Base-by-base conservation (phyloP, 2,113 vertebrate species). In the Hippocampus zosterae region DNA sequence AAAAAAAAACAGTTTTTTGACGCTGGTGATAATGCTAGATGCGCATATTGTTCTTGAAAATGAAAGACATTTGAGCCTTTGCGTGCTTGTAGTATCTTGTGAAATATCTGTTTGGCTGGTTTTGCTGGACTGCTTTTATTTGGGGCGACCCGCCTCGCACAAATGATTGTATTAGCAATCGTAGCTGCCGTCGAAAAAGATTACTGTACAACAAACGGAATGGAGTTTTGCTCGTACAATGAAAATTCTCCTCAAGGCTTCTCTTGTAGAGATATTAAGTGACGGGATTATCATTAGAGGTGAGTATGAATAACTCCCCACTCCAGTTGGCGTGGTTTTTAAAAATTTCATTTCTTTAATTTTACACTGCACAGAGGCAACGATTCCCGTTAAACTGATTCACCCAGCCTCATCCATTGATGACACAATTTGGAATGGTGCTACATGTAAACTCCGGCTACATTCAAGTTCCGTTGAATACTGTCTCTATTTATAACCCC, bases 231-330 rank as follows among this genome's bases (percentile, higher is more conserved):
- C 56, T 46, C 76, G 61, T 65, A 70, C 59, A 73, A 1, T 41
- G 19, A 40, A 8, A 42, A 29, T 83, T 86, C 50, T 64, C 40
- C 71, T 67, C n/a, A 64, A 50, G 74, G 60, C 66, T 74, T 80
- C 84, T 91, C 79, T 80, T 85, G 80, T 78, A 88, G 84, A 89
- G 86, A 90, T 40, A 75, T 74, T 37, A 37, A 69, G 73, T 83
- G 57, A 75, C 56, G 84, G 75, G 74, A 79, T 89, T 87, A 72
- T 74, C 41, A 75, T 73, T 82, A 81, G 44, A 66, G 73, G 64
- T 73, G 67, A 76, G 65, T 72, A 55, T 82, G 64, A 75, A 41
- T 78, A 65, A 66, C 37, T 66, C 76, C 84, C 83, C 23, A 18
- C 42, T 1, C 83, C 63, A 46, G 13, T 1, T 21, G 71, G 25